These are phyloP conservation scores for Nesogale talazaci DNA, from an alignment of 2,113 vertebrate species.

Conservation along the genomic window DNA sequence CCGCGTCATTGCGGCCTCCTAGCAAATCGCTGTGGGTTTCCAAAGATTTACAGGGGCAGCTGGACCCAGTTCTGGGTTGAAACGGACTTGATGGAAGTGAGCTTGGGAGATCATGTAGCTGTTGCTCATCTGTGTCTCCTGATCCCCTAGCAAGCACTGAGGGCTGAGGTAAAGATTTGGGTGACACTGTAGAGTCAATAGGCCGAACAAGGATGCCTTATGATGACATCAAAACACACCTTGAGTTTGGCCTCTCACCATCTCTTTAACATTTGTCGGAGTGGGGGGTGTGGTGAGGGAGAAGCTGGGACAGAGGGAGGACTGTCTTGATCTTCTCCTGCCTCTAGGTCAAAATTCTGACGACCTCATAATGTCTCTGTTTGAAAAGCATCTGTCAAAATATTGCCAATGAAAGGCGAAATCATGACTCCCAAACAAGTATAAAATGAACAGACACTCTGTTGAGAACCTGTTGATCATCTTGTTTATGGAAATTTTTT, in stretches of 20 bases:
- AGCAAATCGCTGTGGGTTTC: too few species aligned
- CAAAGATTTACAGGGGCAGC: too few species aligned
- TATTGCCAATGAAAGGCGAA: constrained; percentile 29
- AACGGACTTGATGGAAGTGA: too few species aligned
- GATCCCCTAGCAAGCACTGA: background rate
- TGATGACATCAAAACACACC: background rate
- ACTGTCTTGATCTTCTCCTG: background rate
- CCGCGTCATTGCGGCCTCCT: too few species aligned
- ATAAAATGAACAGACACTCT: background rate
- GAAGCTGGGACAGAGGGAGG: rapidly evolving
- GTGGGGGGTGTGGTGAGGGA: background rate
- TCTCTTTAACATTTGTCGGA: background rate
- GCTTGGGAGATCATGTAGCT: background rate
- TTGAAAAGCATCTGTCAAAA: background rate
- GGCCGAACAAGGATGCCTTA: background rate
- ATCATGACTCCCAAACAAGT: constrained; percentile 2
- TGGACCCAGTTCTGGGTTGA: too few species aligned
- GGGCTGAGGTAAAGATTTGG: background rate
- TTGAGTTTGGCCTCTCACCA: background rate
- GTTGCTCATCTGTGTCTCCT: background rate
- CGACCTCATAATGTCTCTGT: background rate
- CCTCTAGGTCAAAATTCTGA: background rate
- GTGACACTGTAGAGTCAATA: background rate
- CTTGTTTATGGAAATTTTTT: background rate
- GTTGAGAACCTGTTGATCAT: background rate